Percentiles rank a stretch among this genome's conserved stretches.
These are phyloP conservation scores for Formicarius rufipectus DNA, from an alignment of 2,113 vertebrate genomes.

Conservation along the genomic window DNA sequence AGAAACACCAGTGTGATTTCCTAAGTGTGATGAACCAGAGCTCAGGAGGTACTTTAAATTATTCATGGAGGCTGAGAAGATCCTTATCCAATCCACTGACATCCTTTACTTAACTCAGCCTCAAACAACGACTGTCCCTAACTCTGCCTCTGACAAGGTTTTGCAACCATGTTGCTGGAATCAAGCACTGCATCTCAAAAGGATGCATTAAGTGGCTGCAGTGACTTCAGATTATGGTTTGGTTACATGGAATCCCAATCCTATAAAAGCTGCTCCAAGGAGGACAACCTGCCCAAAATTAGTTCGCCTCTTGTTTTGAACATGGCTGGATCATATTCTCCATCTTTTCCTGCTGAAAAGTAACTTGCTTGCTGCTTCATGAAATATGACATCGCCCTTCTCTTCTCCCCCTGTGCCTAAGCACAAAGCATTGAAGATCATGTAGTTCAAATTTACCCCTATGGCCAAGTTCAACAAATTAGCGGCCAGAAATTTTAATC, in stretches of 20 bases:
- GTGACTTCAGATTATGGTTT: neutral
- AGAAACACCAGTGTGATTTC: neutral
- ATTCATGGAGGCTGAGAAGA: neutral
- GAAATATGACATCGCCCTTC: neutral
- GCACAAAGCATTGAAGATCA: slow-evolving; percentile 23
- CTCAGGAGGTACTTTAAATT: neutral
- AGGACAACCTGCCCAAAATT: neutral
- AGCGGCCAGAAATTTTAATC: slow-evolving; percentile 81
- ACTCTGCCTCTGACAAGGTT: neutral
- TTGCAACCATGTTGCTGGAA: neutral
- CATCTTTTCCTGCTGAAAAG: slow-evolving; percentile 29
- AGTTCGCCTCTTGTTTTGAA: neutral
- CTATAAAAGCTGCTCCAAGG: neutral
- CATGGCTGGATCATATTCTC: neutral
- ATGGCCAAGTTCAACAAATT: slow-evolving; percentile 82
- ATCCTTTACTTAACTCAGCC: neutral
- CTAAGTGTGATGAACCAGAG: neutral
- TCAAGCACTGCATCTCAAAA: neutral
- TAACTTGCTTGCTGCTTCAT: slow-evolving; percentile 18
- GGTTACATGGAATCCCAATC: neutral
- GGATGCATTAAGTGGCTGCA: fast-evolving
- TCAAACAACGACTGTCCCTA: neutral
- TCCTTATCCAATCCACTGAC: neutral
- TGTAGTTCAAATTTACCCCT: slow-evolving; percentile 43
- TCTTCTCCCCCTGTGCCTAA: neutral